Evolutionary conservation across 1,140 invertebrate species (phyloP).

Genomic region (Protaetia brevitarsis): DNA sequence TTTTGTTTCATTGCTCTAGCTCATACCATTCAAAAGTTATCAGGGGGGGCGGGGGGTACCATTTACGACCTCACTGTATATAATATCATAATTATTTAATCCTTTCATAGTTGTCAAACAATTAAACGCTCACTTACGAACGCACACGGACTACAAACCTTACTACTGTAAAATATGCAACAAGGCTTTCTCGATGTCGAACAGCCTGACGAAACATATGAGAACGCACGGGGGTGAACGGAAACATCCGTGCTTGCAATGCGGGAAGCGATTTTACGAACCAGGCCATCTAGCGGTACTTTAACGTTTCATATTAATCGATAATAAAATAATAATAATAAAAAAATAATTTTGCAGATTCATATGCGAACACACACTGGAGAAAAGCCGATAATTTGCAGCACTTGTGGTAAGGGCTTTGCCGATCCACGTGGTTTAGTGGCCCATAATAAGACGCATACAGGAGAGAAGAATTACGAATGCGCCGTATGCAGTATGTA

Average conservation of each 20-base stretch:
- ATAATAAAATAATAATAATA: not conserved
- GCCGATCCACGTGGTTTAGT: slow-evolving; percentile 47
- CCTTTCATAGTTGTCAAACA: slow-evolving; percentile 33
- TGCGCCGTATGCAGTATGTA: slow-evolving; percentile 61
- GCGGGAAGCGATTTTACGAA: slow-evolving; percentile 45
- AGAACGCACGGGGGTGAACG: slow-evolving; percentile 44
- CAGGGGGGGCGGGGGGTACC: too few relatives aligned
- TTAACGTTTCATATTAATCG: not conserved
- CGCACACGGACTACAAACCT: slow-evolving; percentile 44
- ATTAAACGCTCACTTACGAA: slow-evolving; percentile 41
- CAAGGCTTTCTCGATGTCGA: slow-evolving; percentile 42
- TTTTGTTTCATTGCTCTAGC: too few relatives aligned
- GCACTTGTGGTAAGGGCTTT: slow-evolving; percentile 45
- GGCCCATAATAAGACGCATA: slow-evolving; percentile 58
- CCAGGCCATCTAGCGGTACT: slow-evolving; percentile 36
- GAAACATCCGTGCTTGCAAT: slow-evolving; percentile 44
- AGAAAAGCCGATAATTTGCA: slow-evolving; percentile 62
- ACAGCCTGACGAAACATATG: slow-evolving; percentile 45
- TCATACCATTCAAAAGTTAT: too few relatives aligned
- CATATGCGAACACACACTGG: slow-evolving; percentile 68
- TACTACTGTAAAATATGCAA: slow-evolving; percentile 43
- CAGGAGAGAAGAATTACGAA: slow-evolving; percentile 69
- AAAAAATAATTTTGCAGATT: slow-evolving; percentile 39
- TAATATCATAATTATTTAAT: not conserved
- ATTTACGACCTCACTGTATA: too few relatives aligned